phyloP scores from a whole-genome alignment of 2,113 vertebrate genomes.

The Rhadina sibilatrix region DNA sequence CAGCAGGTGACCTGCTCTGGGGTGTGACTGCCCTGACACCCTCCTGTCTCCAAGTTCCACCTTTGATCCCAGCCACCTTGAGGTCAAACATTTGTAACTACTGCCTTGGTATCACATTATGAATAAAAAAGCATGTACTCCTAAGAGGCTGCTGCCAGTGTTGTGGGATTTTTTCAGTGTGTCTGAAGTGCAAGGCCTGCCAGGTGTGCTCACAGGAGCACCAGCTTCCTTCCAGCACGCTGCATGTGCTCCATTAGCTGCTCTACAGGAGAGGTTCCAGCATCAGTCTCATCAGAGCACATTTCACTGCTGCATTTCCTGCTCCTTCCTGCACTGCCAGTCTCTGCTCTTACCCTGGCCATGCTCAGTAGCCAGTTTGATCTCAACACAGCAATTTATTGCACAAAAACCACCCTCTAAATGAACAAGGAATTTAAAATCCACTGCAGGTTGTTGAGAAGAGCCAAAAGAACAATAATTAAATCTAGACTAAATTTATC shows the following conservation, averaged over 20 bases:
- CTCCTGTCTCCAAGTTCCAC: neutral
- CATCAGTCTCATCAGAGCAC: neutral
- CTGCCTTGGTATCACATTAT: neutral
- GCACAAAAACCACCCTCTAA: neutral
- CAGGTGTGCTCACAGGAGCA: neutral
- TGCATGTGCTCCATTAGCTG: accelerated
- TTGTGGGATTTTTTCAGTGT: neutral
- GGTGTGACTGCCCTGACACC: neutral
- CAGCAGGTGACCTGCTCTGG: too few relatives aligned
- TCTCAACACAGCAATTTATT: neutral
- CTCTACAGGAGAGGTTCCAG: neutral
- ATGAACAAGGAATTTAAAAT: neutral
- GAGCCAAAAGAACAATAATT: neutral
- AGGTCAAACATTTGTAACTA: neutral
- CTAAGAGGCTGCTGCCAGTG: neutral
- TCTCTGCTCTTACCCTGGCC: neutral
- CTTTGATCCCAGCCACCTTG: neutral
- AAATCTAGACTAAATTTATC: neutral
- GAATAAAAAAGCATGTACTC: neutral
- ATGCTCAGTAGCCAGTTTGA: neutral
- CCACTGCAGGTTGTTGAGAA: neutral
- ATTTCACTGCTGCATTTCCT: neutral
- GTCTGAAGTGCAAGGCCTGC: neutral
- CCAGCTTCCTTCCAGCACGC: neutral
- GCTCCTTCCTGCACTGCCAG: neutral